Percentiles rank a stretch among this genome's conserved stretches.
Conservation (phyloP, 2,797 vertebrate species). For the Pangasius djambal region DNA sequence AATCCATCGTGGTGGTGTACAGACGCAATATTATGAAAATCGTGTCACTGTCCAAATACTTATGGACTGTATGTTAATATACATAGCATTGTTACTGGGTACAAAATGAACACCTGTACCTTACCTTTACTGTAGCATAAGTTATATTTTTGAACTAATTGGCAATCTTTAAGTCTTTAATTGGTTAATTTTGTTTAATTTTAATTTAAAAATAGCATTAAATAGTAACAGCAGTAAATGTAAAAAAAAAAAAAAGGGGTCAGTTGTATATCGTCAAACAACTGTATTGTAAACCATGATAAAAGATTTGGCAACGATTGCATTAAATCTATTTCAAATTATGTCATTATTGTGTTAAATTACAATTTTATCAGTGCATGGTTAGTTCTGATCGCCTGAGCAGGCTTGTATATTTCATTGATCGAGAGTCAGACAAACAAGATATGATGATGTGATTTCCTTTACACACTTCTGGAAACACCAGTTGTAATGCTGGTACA, state of each 20-base stretch:
- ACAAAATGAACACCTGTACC: no score
- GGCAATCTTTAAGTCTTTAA: neutral
- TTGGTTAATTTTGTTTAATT: neutral
- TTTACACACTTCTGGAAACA: neutral
- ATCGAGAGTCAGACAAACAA: neutral
- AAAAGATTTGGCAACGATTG: neutral
- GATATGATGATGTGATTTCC: neutral
- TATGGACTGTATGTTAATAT: neutral
- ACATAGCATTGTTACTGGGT: neutral
- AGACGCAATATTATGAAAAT: no score
- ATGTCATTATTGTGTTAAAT: neutral
- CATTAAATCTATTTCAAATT: neutral
- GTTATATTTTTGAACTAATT: neutral
- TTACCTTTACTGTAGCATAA: neutral
- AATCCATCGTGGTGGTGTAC: no score
- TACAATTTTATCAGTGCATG: neutral
- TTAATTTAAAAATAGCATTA: neutral
- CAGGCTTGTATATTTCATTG: neutral
- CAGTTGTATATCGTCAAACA: neutral
- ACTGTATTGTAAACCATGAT: neutral
- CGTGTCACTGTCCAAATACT: no score
- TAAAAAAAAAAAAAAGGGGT: neutral
- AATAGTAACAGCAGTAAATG: neutral
- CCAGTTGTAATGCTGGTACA: conserved; percentile 18
- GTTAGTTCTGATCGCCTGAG: neutral